Base-by-base conservation (phyloP, 2,888 invertebrate genomes). In the Acanthosoma haemorrhoidale region DNA sequence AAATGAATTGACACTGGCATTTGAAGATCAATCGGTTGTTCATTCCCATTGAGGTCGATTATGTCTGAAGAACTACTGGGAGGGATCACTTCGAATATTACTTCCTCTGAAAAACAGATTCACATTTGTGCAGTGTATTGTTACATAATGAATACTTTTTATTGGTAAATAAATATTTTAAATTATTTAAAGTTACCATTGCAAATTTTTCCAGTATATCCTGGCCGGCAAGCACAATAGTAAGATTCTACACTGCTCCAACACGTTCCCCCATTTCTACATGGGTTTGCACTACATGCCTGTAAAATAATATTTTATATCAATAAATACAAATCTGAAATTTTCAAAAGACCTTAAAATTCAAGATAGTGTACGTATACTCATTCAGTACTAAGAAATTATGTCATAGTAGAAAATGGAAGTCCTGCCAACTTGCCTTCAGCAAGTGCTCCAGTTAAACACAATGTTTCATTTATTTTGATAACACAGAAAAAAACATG, bases 141-240 rank as follows among this genome's bases (percentile, higher is more conserved):
- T 25, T 51, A 51, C 21, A 51, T 51, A 51, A n/a, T 60, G 51
- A 51, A 67, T 38, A 21, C n/a, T 31, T 38, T 71, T 36, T 36
- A 9, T 36, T 9, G 68, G 71, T 73, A 66, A 69, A 13, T 16
- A 9, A 39, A 38, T 18, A 58, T 25, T 39, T 63, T 43, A 8
- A 68, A 58, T 58, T 64, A 67, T 77, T 78, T n/a, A n/a, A n/a
- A n/a, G n/a, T 80, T 80, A 88, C 88, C 88, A 84, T 91, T 89
- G 79, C 93, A 94, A 75, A 88, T 85, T 77, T 87, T 87, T 38
- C 92, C 93, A 2, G 87, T 88, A 78, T 87, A 93, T 6, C 91
- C 92, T 9, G 89, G 86, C 63, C 88, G 84, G 78, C 94, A 94
- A 68, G 88, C 87, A 79, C 94, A 94, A 78, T 88, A 87, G 81